Evolutionary conservation across 2,113 vertebrate genomes (phyloP).

Genomic region (Cercopithecus mona): DNA sequence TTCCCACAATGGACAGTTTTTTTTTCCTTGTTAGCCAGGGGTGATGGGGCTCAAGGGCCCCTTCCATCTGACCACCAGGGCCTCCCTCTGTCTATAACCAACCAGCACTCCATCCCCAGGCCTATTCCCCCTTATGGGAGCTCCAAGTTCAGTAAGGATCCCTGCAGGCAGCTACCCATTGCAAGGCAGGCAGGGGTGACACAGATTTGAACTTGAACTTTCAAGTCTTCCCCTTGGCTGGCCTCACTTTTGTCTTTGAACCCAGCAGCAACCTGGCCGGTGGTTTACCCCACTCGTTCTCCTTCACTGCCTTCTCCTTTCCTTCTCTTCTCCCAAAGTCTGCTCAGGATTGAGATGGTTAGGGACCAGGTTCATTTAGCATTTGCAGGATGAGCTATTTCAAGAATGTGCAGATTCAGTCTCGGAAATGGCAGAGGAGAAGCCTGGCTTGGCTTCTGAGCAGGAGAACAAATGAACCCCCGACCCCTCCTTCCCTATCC

Average conservation of each 20-base stretch:
- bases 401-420: conserved; percentile 77
- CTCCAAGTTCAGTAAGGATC: background rate
- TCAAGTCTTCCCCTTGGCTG: background rate
- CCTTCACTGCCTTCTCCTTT: background rate
- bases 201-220: conserved; percentile 65
- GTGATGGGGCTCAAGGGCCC: background rate
- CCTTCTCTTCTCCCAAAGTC: background rate
- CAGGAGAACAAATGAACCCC: background rate
- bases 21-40: background rate
- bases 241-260: conserved; percentile 57
- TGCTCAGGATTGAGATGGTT: background rate
- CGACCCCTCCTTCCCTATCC: background rate
- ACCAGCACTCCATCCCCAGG: accelerated
- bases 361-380: background rate
- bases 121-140: background rate
- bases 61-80: accelerated
- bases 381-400: conserved; percentile 37
- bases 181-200: accelerated
- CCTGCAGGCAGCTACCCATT: conserved; percentile 2
- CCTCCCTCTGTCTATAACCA: accelerated
- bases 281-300: accelerated
- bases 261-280: background rate
- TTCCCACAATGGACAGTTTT: background rate
- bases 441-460: conserved; percentile 17
- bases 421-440: conserved; percentile 49